phyloP scores from a whole-genome alignment of 2,888 invertebrate species.

The Hofmannophila pseudospretella region DNA sequence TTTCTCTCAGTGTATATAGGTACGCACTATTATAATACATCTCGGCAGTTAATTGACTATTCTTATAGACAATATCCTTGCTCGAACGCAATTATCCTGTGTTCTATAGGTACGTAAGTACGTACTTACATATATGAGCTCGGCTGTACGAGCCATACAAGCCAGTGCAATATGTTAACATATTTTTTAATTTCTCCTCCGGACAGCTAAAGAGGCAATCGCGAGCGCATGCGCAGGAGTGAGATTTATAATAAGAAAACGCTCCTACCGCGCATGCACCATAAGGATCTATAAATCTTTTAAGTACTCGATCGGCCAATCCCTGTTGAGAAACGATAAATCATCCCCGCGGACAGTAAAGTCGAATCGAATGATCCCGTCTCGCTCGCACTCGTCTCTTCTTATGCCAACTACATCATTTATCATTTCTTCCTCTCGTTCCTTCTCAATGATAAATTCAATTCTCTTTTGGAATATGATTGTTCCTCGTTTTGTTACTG shows the following conservation, averaged over 20 bases:
- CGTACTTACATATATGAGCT: too few relatives aligned
- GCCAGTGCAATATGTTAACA: constrained; percentile 67
- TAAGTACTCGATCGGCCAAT: constrained; percentile 74
- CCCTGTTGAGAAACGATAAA: constrained; percentile 76
- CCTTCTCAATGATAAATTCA: constrained; percentile 75
- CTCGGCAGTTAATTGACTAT: too few relatives aligned
- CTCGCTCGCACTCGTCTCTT: constrained; percentile 52
- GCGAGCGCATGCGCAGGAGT: constrained; percentile 69
- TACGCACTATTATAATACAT: too few relatives aligned
- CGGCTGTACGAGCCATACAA: constrained; percentile 29
- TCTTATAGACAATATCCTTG: not conserved
- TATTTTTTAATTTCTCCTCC: constrained; percentile 68
- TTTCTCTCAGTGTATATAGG: too few relatives aligned
- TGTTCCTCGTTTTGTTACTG: constrained; percentile 75
- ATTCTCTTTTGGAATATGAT: constrained; percentile 76
- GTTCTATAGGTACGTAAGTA: constrained; percentile 31
- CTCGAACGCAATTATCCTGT: constrained; percentile 52
- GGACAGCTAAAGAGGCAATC: constrained; percentile 64
- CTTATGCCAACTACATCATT: constrained; percentile 57
- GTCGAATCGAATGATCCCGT: constrained; percentile 54
- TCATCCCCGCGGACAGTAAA: constrained; percentile 67
- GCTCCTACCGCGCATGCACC: constrained; percentile 75
- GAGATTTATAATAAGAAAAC: constrained; percentile 76
- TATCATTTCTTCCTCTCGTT: constrained; percentile 74
- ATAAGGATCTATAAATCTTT: constrained; percentile 74